Conservation (phyloP, 2,888 invertebrate genomes). For the Folsomia manolachei region DNA sequence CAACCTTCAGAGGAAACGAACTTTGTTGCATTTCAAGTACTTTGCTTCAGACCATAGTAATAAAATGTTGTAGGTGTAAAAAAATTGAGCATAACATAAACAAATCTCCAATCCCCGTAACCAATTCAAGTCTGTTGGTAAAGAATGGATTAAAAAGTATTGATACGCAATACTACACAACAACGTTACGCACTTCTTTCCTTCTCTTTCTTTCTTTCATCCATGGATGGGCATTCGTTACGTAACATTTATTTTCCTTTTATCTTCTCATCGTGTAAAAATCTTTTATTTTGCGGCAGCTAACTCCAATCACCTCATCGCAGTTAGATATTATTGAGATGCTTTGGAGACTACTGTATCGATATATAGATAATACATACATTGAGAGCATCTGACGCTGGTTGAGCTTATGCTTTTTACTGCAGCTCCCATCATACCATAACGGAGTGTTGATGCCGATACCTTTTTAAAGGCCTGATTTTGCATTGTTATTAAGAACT, state of each 20-base stretch:
- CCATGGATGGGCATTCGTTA: not conserved
- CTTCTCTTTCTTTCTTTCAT: not conserved
- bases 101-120: not conserved
- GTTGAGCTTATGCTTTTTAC: no score
- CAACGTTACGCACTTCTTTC: not conserved
- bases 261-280: not conserved
- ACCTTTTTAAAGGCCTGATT: not conserved
- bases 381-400: no score
- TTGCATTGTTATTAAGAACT: not conserved
- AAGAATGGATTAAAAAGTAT: not conserved
- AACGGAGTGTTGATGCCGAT: no score
- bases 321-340: no score
- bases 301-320: not conserved
- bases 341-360: no score
- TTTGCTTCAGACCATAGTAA: not conserved
- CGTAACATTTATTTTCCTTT: not conserved
- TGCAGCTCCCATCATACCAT: no score
- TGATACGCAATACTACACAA: not conserved
- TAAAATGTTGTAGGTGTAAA: not conserved
- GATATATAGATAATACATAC: no score
- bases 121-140: not conserved
- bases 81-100: not conserved
- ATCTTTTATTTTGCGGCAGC: not conserved
- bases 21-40: not conserved
- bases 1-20: constrained; percentile 21